These are phyloP conservation scores for Noctua janthe DNA, from an alignment of 2,888 invertebrate genomes.

Conservation along the genomic window DNA sequence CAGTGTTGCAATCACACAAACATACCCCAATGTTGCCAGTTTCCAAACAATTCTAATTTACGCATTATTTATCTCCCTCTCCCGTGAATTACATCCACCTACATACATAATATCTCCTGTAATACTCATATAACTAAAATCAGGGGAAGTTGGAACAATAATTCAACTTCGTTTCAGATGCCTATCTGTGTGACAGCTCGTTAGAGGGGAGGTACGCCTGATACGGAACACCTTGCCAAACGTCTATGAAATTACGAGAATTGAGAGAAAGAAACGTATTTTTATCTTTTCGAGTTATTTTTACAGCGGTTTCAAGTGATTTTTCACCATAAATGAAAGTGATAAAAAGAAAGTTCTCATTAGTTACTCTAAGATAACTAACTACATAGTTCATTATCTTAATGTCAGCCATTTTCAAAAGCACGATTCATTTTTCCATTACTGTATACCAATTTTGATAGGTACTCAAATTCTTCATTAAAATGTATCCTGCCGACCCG, in stretches of 20 bases:
- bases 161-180: slow-evolving; percentile 65
- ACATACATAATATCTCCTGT: slow-evolving; percentile 25
- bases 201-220: slow-evolving; percentile 64
- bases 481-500: background rate
- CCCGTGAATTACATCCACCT: slow-evolving; percentile 17
- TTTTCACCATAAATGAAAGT: background rate
- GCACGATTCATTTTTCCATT: background rate
- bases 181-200: slow-evolving; percentile 69
- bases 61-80: slow-evolving; percentile 21
- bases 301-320: background rate
- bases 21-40: slow-evolving; percentile 20
- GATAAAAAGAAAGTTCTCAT: background rate
- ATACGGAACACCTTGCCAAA: slow-evolving; percentile 60
- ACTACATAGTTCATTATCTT: background rate
- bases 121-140: slow-evolving; percentile 57
- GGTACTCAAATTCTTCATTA: background rate
- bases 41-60: slow-evolving; percentile 32
- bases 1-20: slow-evolving; percentile 11
- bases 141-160: slow-evolving; percentile 62
- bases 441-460: slow-evolving; percentile 9
- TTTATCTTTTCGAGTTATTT: slow-evolving; percentile 14
- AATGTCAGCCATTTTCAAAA: background rate
- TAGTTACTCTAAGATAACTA: background rate
- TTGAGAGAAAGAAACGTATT: slow-evolving; percentile 27
- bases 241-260: slow-evolving; percentile 62